A percentile compares a stretch with the other conserved stretches of the same genome.
Conservation (phyloP, 1,140 invertebrate species). For the Dendrolimus punctatus region DNA sequence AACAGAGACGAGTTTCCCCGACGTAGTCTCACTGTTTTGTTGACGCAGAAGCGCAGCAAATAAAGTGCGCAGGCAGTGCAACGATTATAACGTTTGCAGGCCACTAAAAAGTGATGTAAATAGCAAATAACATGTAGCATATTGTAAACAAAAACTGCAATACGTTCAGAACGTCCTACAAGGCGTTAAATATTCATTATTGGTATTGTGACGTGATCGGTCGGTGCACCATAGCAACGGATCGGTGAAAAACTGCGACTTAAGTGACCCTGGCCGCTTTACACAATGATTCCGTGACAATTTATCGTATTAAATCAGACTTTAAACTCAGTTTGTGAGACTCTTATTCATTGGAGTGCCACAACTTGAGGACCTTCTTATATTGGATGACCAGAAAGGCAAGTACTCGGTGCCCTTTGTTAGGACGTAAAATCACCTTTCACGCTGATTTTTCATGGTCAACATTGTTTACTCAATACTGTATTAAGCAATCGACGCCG, state of each 20-base stretch:
- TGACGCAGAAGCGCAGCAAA: constrained; percentile 64
- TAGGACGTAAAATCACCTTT: constrained; percentile 39
- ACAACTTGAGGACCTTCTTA: constrained; percentile 46
- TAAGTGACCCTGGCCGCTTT: constrained; percentile 53
- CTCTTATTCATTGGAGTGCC: constrained; percentile 48
- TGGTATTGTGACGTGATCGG: constrained; percentile 38
- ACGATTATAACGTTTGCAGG: constrained; percentile 62
- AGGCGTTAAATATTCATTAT: constrained; percentile 18
- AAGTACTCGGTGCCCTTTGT: constrained; percentile 58
- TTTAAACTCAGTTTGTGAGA: constrained; percentile 26
- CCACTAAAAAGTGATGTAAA: constrained; percentile 66
- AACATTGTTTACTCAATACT: constrained; percentile 23
- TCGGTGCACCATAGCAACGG: constrained; percentile 40
- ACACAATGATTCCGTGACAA: constrained; percentile 56
- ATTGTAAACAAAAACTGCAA: constrained; percentile 51
- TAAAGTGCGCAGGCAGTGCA: constrained; percentile 64
- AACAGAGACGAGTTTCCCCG: constrained; percentile 32
- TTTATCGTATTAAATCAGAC: constrained; percentile 29
- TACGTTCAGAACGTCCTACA: constrained; percentile 30
- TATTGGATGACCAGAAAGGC: constrained; percentile 70
- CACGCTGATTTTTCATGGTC: constrained; percentile 36
- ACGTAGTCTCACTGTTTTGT: constrained; percentile 43
- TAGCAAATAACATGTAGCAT: constrained; percentile 53
- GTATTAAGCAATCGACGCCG: constrained; percentile 3
- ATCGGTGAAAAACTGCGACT: constrained; percentile 57